Conservation (phyloP, 2,888 invertebrate genomes). For the Chloromyia formosa region DNA sequence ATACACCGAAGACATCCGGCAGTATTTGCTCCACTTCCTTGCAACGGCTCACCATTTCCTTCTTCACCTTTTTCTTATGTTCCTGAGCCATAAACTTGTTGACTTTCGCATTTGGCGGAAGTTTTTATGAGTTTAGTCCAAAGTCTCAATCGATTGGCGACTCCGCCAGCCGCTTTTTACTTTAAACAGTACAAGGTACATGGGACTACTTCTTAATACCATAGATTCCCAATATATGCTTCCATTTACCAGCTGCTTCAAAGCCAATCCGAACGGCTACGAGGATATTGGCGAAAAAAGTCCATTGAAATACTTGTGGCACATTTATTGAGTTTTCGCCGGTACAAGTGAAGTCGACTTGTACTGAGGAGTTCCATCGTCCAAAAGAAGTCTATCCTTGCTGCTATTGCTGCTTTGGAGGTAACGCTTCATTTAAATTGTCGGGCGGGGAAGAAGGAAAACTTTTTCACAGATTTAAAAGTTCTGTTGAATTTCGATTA, state of each 20-base stretch:
- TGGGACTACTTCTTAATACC: background rate
- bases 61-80: background rate
- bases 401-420: background rate
- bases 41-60: background rate
- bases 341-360: conserved; percentile 16
- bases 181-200: no score
- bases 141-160: conserved; percentile 32
- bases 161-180: background rate
- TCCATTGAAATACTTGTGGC: conserved; percentile 33
- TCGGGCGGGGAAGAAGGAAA: background rate
- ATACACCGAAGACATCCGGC: background rate
- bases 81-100: conserved; percentile 31
- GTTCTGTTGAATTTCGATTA: conserved; percentile 35
- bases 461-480: conserved; percentile 35
- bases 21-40: background rate
- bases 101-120: conserved; percentile 32
- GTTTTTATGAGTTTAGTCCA: conserved; percentile 38
- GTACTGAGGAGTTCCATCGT: background rate
- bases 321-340: conserved; percentile 35
- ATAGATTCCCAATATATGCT: background rate
- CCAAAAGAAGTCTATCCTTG: conserved; percentile 14
- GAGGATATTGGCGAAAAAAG: background rate
- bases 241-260: background rate
- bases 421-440: conserved; percentile 40
- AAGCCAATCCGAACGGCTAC: background rate